Percentiles rank a stretch among this genome's conserved stretches.
These are phyloP conservation scores for Pagrus major DNA, from an alignment of 2,113 vertebrate genomes.

Conservation along the genomic window DNA sequence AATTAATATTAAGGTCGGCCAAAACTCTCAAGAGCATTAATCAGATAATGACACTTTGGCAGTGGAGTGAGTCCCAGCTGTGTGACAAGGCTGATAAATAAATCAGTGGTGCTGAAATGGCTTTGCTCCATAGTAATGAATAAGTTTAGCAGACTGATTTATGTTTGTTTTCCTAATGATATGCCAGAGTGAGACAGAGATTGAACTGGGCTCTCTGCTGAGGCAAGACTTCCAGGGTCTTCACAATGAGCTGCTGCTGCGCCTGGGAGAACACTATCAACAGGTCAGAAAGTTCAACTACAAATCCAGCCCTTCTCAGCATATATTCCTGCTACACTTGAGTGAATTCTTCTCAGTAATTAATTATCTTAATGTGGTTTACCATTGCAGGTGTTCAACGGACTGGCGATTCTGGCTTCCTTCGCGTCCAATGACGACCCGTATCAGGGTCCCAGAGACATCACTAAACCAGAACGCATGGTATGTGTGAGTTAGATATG, in stretches of 20 bases:
- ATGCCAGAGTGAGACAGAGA: conserved; percentile 94
- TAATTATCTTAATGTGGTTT: not conserved
- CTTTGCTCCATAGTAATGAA: not conserved
- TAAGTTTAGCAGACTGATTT: not conserved
- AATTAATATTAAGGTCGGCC: not conserved
- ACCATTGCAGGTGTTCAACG: conserved; percentile 87
- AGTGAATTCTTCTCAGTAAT: not conserved
- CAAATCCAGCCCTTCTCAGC: not conserved
- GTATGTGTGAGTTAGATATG: conserved; percentile 71
- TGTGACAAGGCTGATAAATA: not conserved
- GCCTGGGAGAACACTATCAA: conserved; percentile 96
- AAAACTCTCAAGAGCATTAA: not conserved
- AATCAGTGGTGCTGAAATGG: not conserved
- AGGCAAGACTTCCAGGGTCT: conserved; percentile 98
- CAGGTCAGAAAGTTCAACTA: conserved; percentile 80
- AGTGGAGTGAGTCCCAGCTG: not conserved
- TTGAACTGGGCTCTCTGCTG: conserved; percentile 95
- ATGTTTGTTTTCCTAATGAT: conserved; percentile 7
- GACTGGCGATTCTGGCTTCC: conserved; percentile 95
- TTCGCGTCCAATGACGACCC: conserved; percentile 95
- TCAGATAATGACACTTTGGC: not conserved
- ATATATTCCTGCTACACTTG: not conserved
- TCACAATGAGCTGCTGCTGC: conserved; percentile 95
- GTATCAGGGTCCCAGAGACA: conserved; percentile 91
- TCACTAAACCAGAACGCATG: conserved; percentile 92